These are phyloP conservation scores for Thrips palmi DNA, from an alignment of 1,140 invertebrate species.

Conservation along the genomic window DNA sequence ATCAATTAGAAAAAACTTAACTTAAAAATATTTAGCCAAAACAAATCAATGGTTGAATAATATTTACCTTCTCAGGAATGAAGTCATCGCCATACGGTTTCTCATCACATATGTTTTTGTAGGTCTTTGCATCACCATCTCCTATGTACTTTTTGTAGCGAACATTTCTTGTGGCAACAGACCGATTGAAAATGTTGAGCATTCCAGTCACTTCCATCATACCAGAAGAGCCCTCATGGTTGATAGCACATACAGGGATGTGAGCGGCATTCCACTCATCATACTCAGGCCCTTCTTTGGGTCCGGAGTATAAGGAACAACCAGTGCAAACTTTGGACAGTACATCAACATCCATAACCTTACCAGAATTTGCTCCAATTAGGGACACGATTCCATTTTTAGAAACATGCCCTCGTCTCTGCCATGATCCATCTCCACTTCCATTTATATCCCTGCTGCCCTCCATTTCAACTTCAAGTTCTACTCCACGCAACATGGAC, in stretches of 20 bases:
- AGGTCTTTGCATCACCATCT: slow-evolving; percentile 16
- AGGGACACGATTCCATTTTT: slow-evolving; percentile 9
- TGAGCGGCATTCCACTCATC: slow-evolving; percentile 10
- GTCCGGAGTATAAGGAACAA: slow-evolving; percentile 5
- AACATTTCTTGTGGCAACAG: slow-evolving; percentile 6
- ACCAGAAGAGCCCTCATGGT: slow-evolving; percentile 12
- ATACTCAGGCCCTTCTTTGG: slow-evolving; percentile 5
- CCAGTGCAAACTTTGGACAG: slow-evolving; percentile 11
- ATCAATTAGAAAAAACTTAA: no score
- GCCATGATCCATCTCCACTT: slow-evolving; percentile 15
- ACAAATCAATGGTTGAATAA: no score
- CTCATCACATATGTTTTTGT: slow-evolving; percentile 10
- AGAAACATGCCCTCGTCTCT: slow-evolving; percentile 13
- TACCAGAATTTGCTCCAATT: slow-evolving; percentile 10
- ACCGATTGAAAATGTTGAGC: slow-evolving; percentile 13
- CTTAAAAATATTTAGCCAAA: no score
- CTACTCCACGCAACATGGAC: background rate
- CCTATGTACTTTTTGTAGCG: slow-evolving; percentile 13
- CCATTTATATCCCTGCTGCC: slow-evolving; percentile 10
- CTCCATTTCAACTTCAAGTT: slow-evolving; percentile 11
- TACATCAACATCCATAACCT: slow-evolving; percentile 13
- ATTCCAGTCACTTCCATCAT: slow-evolving; percentile 15
- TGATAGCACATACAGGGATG: slow-evolving; percentile 1
- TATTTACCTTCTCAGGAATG: no score
- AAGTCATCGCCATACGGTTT: slow-evolving; percentile 11